phyloP scores from a whole-genome alignment of 2,888 invertebrate genomes.

The Cheiracanthium punctorium region DNA sequence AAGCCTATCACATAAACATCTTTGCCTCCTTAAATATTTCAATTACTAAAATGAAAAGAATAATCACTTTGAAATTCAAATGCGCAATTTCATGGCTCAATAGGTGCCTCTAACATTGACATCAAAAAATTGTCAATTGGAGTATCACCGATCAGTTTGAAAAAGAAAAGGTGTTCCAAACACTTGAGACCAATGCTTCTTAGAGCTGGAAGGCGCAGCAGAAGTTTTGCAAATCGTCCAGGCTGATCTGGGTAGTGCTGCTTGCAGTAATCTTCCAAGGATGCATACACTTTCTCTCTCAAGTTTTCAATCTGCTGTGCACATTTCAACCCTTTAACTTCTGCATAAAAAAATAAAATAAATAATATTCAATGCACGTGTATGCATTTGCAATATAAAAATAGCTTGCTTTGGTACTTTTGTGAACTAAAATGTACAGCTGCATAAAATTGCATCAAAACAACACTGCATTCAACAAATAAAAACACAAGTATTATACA shows the following conservation, averaged over 20 bases:
- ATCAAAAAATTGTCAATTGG: slow-evolving; percentile 89
- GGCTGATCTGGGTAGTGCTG: slow-evolving; percentile 91
- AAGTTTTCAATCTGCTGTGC: slow-evolving; percentile 88
- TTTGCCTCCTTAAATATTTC: too few species aligned
- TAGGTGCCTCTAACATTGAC: slow-evolving; percentile 83
- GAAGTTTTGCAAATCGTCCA: slow-evolving; percentile 94
- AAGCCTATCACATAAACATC: too few species aligned
- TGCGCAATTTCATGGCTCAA: slow-evolving; percentile 42
- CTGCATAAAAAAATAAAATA: slow-evolving; percentile 78
- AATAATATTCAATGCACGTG: too few species aligned
- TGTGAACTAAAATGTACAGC: too few species aligned
- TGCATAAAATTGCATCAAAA: too few species aligned
- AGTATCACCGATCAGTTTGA: slow-evolving; percentile 90
- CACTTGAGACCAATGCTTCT: slow-evolving; percentile 95
- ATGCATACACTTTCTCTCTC: slow-evolving; percentile 94
- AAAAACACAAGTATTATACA: too few species aligned
- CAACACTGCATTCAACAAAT: too few species aligned
- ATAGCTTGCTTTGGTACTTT: too few species aligned
- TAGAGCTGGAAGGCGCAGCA: slow-evolving; percentile 90
- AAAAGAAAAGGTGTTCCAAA: slow-evolving; percentile 95
- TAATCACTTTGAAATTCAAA: slow-evolving; percentile 11
- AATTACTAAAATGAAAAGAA: too few species aligned
- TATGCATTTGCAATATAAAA: too few species aligned
- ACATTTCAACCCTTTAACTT: slow-evolving; percentile 91
- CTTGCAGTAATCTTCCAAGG: slow-evolving; percentile 95